phyloP scores from a whole-genome alignment of 2,888 invertebrate species.

The Temnothorax ravouxi region DNA sequence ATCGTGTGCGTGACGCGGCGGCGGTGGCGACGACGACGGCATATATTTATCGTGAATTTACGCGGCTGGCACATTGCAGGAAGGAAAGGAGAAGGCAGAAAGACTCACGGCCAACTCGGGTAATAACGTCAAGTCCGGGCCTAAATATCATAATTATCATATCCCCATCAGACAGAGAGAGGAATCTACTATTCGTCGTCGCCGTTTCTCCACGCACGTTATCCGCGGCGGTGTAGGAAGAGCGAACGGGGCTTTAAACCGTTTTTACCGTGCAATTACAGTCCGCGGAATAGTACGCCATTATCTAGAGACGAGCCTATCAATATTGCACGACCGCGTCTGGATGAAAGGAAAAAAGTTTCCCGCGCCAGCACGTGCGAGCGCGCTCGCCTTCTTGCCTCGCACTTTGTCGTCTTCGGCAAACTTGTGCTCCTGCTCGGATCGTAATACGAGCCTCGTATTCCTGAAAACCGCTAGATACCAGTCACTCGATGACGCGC shows the following conservation, averaged over 20 bases:
- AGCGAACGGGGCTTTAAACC: conserved; percentile 57
- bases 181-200: conserved; percentile 7
- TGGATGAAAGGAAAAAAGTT: conserved; percentile 57
- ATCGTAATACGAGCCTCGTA: conserved; percentile 9
- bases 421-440: conserved; percentile 5
- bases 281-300: conserved; percentile 45
- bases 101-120: conserved; percentile 20
- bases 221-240: background rate
- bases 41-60: conserved; percentile 25
- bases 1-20: conserved; percentile 37
- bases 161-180: conserved; percentile 21
- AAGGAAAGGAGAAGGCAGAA: conserved; percentile 23
- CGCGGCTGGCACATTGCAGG: background rate
- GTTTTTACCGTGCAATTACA: conserved; percentile 73
- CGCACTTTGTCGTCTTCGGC: conserved; percentile 22
- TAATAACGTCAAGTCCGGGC: conserved; percentile 50
- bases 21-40: conserved; percentile 17
- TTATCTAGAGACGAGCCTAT: conserved; percentile 62
- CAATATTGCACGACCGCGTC: conserved; percentile 61
- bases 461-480: conserved; percentile 9
- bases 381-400: conserved; percentile 22
- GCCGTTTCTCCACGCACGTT: conserved; percentile 37
- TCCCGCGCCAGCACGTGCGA: conserved; percentile 33
- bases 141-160: conserved; percentile 64
- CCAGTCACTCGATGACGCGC: conserved; percentile 35